Conservation (phyloP, 2,797 vertebrate species). For the Myripristis jacobus region DNA sequence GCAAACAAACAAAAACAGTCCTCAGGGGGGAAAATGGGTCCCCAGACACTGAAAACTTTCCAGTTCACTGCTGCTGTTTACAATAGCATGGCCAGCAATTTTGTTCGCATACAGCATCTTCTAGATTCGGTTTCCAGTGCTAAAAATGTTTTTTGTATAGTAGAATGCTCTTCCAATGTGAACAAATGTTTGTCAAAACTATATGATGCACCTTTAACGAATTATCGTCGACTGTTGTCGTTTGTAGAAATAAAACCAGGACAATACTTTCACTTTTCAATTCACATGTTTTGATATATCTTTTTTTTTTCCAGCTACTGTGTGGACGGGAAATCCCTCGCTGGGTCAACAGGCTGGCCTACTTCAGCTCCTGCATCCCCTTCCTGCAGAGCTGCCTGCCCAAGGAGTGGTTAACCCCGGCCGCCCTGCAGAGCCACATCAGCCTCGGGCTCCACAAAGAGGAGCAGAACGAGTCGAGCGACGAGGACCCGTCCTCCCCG, state of each 20-base stretch:
- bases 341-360: conserved; percentile 95
- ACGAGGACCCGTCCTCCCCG: conserved; percentile 88
- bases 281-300: not conserved
- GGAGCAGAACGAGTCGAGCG: conserved; percentile 86
- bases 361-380: conserved; percentile 96
- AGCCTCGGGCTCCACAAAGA: conserved; percentile 92
- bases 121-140: too few species aligned
- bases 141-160: too few species aligned
- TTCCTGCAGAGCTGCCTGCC: conserved; percentile 96
- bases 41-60: too few species aligned
- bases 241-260: not conserved
- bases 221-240: not conserved
- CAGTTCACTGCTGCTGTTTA: too few species aligned
- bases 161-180: too few species aligned
- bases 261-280: not conserved
- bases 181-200: too few species aligned
- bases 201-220: too few species aligned
- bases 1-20: too few species aligned
- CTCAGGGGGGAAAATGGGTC: too few species aligned
- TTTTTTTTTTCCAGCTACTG: conserved; percentile 82
- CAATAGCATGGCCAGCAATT: too few species aligned
- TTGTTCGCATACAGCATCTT: too few species aligned
- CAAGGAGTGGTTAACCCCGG: conserved; percentile 94
- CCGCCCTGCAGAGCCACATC: conserved; percentile 94
- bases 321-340: conserved; percentile 93